These are phyloP conservation scores for Pao palembangensis DNA, from an alignment of 2,113 vertebrate species.

Conservation along the genomic window DNA sequence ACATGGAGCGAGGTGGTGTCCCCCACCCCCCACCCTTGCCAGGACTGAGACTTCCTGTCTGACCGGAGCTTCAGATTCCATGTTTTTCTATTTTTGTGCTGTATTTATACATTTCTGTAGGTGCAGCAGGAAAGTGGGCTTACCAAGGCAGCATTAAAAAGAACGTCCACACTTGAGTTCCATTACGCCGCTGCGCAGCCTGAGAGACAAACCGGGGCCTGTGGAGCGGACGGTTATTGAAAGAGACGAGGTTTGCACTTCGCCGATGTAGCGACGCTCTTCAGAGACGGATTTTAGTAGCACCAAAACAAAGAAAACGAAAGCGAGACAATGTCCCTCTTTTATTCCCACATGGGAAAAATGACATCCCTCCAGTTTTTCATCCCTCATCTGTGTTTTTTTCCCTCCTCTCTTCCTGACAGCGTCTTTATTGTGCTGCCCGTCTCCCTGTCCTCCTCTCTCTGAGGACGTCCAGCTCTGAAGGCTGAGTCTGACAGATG, in stretches of 20 bases:
- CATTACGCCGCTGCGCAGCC: too few relatives aligned
- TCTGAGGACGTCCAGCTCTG: conserved; percentile 26
- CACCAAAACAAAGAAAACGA: background rate
- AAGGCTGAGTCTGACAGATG: conserved; percentile 42
- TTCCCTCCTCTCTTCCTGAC: background rate
- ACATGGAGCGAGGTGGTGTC: conserved; percentile 37
- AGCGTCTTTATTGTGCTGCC: conserved; percentile 1
- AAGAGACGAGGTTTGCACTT: background rate
- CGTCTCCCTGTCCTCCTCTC: conserved; percentile 15
- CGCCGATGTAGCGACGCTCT: too few relatives aligned
- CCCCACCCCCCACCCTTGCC: too few relatives aligned
- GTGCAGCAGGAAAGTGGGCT: too few relatives aligned
- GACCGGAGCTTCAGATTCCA: background rate
- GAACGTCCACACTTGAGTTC: too few relatives aligned
- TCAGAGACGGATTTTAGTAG: too few relatives aligned
- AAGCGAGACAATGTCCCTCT: background rate
- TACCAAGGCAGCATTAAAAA: too few relatives aligned
- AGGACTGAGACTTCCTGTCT: conserved; percentile 22
- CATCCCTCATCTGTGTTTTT: background rate
- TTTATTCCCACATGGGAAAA: background rate
- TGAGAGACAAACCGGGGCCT: background rate
- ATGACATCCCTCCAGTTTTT: background rate
- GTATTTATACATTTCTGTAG: too few relatives aligned
- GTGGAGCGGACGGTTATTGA: background rate
- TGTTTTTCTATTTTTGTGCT: too few relatives aligned